phyloP scores from a whole-genome alignment of 2,888 invertebrate species.

The Zeuzera pyrina region DNA sequence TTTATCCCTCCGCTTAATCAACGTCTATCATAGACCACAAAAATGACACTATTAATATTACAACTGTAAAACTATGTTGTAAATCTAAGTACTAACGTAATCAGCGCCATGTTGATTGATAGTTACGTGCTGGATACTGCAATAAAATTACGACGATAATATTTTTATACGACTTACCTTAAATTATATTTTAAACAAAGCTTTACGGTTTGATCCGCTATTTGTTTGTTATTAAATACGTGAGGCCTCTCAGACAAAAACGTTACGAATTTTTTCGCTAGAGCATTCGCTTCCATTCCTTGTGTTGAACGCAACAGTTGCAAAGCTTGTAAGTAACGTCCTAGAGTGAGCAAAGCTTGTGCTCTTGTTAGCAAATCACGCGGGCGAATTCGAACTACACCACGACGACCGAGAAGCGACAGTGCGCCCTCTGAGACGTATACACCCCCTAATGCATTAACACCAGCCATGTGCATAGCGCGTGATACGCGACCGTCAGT shows the following conservation, averaged over 20 bases:
- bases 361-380: slow-evolving; percentile 72
- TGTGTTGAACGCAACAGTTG: slow-evolving; percentile 41
- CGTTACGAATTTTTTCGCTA: slow-evolving; percentile 36
- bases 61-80: too few relatives aligned
- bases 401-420: slow-evolving; percentile 72
- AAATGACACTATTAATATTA: too few relatives aligned
- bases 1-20: too few relatives aligned
- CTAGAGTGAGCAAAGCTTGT: slow-evolving; percentile 72
- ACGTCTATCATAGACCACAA: too few relatives aligned
- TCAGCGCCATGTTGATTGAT: too few relatives aligned
- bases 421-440: slow-evolving; percentile 68
- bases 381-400: slow-evolving; percentile 76
- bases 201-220: slow-evolving; percentile 49
- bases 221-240: slow-evolving; percentile 39
- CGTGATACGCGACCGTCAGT: slow-evolving; percentile 94
- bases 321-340: slow-evolving; percentile 64
- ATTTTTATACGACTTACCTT: slow-evolving; percentile 41
- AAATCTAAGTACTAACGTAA: too few relatives aligned
- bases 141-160: too few relatives aligned
- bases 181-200: slow-evolving; percentile 50
- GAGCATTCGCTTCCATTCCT: slow-evolving; percentile 32
- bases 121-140: too few relatives aligned
- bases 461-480: slow-evolving; percentile 73
- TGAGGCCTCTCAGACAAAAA: slow-evolving; percentile 46
- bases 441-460: slow-evolving; percentile 65